A percentile compares a stretch with the other conserved stretches of the same genome.
phyloP scores from a whole-genome alignment of 2,113 vertebrate genomes.

The Phasianus colchicus region DNA sequence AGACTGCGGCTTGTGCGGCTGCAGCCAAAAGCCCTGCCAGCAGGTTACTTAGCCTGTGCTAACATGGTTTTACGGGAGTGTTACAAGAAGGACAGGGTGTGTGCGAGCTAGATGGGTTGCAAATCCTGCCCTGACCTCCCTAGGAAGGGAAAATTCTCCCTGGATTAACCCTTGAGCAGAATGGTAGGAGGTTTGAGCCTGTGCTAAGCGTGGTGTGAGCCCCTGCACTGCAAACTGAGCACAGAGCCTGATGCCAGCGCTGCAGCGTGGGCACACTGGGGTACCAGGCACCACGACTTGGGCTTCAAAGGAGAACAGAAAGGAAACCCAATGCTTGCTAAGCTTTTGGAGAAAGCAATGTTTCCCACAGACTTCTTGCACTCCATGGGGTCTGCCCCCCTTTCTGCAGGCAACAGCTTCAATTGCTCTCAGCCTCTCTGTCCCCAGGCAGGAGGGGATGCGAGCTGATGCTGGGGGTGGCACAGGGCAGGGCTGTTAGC shows the following conservation, averaged over 20 bases:
- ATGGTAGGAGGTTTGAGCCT: not conserved
- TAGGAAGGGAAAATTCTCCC: not conserved
- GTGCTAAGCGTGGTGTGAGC: not conserved
- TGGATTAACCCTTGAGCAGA: slow-evolving; percentile 11
- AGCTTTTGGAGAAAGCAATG: not conserved
- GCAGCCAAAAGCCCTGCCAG: slow-evolving; percentile 15
- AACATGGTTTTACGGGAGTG: not conserved
- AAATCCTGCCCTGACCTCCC: not conserved
- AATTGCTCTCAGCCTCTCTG: not conserved
- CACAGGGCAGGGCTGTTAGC: not conserved
- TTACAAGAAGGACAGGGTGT: not conserved
- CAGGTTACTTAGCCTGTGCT: not conserved
- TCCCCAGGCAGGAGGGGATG: rapidly evolving
- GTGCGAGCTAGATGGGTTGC: not conserved
- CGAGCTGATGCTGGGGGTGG: not conserved
- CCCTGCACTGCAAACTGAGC: not conserved
- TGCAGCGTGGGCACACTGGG: rapidly evolving
- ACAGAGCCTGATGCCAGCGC: not conserved
- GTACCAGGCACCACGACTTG: not conserved
- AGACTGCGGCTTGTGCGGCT: not conserved
- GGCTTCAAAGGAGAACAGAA: not conserved
- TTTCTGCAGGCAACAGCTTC: not conserved
- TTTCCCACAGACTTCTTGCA: not conserved
- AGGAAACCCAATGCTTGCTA: rapidly evolving
- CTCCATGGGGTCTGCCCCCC: rapidly evolving